Base-by-base conservation (phyloP, 1,140 invertebrate genomes). In the Ectropis grisescens region DNA sequence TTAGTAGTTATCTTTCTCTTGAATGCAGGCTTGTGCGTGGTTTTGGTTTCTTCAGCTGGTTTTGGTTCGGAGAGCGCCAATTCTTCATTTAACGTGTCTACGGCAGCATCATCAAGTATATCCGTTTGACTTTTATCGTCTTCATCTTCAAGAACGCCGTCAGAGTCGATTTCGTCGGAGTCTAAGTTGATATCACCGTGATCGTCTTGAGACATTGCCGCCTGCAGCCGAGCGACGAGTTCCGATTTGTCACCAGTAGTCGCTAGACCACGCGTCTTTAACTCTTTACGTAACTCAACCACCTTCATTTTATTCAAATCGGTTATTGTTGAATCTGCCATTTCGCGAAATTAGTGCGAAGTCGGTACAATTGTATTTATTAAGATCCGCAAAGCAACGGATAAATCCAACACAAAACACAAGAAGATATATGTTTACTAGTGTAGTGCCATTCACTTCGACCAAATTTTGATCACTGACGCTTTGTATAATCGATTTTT, bases 191-290 rank as follows among this genome's bases (percentile, higher is more conserved):
- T 75, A 43, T 81, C 78, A 7, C 47, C 62, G 28, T 79, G 65
- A 11, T 78, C 74, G 10, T 82, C 79, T 37, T 76, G 68, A 29
- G 83, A 45, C 33, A 91, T 68, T 2, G 88, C 87, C 25, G 86
- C 70, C 58, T 91, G 89, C 28, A 95, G 82, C 47, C 93, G 85
- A 38, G 91, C 88, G 12, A 91, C 75, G 23, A 95, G 76, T 54
- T 94, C 92, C 16, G 85, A 90, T 85, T 94, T 95, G 60, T 93
- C 93, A 7, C 93, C 93, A 26, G 87, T 80, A 9, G 87, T 86
- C 10, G 88, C 79, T 9, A 94, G 74, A 25, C 91, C 92, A 58
- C 91, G 86, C 41, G 87, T 79, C 74, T 94, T 94, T 14, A 94
- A 74, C 72, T 93, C 91, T 52, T 88, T 86, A 49, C 91, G 92